Evolutionary conservation across 2,888 invertebrate species (phyloP), one percentile per base, ranked within the genome.

Genomic region (Chrysolina americana): DNA sequence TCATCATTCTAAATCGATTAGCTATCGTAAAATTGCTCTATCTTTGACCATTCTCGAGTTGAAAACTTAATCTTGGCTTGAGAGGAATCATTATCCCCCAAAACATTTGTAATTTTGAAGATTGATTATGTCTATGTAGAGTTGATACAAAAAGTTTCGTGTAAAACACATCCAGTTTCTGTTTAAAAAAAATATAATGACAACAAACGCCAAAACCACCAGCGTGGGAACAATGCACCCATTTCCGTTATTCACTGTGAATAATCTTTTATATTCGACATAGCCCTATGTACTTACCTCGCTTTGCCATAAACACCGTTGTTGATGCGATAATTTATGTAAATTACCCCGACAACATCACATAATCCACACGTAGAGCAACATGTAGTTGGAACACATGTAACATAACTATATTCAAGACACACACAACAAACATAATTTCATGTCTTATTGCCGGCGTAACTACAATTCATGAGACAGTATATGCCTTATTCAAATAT

Each of bases 371-470:
- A 68, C 68, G 68, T 68, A 68, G 41, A 17, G 19, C 23, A 53
- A 50, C 66, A 76, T 56, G 56, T 50, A 41, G 47, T 68, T 53
- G 28, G 68, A 53, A 73, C 64, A 69, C 21, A 62, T 68, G 68
- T 68, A 53, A 64, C 53, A 53, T 68, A 15, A 64, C 19, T 23
- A 41, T 53, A 64, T 56, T 44, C 64, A 8, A 56, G 13, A 56
- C 64, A 69, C 47, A 73, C 72, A 62, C 62, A 50, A 59, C 19
- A 9, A 56, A 47, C 65, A 64, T 68, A 63, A 64, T 68, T 44
- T 19, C 62, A 66, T 73, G 73, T 73, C 8, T 28, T 56, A 47
- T 41, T 65, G 23, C 11, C 44, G 9, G 21, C 15, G n/a, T 59
- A 59, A 59, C 9, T 15, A 9, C 9, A 59, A 13, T 28, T 36